These are phyloP conservation scores for Lomographa bimaculata DNA, from an alignment of 2,888 invertebrate species.

Conservation along the genomic window DNA sequence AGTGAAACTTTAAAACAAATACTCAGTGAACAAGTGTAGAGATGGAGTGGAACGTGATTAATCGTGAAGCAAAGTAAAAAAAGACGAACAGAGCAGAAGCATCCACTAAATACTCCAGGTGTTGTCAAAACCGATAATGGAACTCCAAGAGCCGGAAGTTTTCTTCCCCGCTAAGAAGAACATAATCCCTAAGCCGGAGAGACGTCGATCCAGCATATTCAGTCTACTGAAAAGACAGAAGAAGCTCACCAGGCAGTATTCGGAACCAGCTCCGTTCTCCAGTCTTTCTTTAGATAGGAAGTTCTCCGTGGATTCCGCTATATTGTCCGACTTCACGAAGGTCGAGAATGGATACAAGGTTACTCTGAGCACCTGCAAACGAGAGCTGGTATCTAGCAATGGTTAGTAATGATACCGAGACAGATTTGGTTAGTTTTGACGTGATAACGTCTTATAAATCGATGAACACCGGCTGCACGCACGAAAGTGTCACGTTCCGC, in stretches of 20 bases:
- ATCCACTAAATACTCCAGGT: too few species aligned
- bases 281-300: constrained; percentile 49
- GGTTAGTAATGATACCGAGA: too few species aligned
- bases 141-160: constrained; percentile 41
- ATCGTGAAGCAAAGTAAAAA: too few species aligned
- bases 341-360: constrained; percentile 43
- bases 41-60: too few species aligned
- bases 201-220: constrained; percentile 68
- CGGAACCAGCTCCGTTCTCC: constrained; percentile 53
- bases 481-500: too few species aligned
- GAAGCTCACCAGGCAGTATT: constrained; percentile 61
- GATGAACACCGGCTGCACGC: too few species aligned
- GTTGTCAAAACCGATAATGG: too few species aligned
- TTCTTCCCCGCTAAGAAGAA: constrained; percentile 40
- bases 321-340: constrained; percentile 55
- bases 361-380: constrained; percentile 41
- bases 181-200: constrained; percentile 49
- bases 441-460: too few species aligned
- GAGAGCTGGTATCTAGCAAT: constrained; percentile 41
- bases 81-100: too few species aligned
- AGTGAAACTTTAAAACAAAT: too few species aligned
- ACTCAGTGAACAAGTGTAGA: too few species aligned
- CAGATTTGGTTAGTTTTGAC: constrained; percentile 54
- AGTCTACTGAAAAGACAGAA: constrained; percentile 60
- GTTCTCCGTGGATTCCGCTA: constrained; percentile 66